Percentiles rank a stretch among this genome's conserved stretches.
phyloP scores from a whole-genome alignment of 1,140 invertebrate species.

The Drosophila kohkoa region DNA sequence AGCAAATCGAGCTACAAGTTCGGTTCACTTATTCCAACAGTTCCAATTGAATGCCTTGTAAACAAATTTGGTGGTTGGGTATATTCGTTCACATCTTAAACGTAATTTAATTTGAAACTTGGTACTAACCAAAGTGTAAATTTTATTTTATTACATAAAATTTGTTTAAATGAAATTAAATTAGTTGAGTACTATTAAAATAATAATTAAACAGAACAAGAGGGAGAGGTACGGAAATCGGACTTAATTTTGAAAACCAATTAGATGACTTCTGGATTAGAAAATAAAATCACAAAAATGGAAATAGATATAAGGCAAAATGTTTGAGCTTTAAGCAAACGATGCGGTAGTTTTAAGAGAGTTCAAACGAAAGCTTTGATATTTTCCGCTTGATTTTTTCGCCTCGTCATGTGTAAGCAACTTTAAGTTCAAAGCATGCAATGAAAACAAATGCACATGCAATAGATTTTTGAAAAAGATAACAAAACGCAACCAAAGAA shows the following conservation, averaged over 20 bases:
- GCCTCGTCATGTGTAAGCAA: background rate
- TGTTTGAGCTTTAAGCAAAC: background rate
- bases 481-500: conserved; percentile 19
- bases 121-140: background rate
- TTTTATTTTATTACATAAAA: too few species aligned
- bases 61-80: conserved; percentile 33
- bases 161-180: background rate
- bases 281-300: background rate
- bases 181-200: background rate
- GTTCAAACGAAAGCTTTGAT: conserved; percentile 15
- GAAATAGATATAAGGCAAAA: background rate
- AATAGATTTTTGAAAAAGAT: conserved; percentile 18
- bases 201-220: background rate
- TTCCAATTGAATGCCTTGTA: conserved; percentile 34
- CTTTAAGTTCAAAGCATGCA: conserved; percentile 19
- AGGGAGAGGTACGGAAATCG: background rate
- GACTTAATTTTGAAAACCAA: background rate
- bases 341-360: background rate
- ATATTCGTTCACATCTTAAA: conserved; percentile 3
- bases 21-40: conserved; percentile 34
- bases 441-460: conserved; percentile 19
- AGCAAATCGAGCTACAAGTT: conserved; percentile 25
- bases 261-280: background rate
- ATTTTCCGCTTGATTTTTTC: background rate
- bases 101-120: background rate